phyloP scores from a whole-genome alignment of 2,797 vertebrate genomes.

The Rhynchonycteris naso region DNA sequence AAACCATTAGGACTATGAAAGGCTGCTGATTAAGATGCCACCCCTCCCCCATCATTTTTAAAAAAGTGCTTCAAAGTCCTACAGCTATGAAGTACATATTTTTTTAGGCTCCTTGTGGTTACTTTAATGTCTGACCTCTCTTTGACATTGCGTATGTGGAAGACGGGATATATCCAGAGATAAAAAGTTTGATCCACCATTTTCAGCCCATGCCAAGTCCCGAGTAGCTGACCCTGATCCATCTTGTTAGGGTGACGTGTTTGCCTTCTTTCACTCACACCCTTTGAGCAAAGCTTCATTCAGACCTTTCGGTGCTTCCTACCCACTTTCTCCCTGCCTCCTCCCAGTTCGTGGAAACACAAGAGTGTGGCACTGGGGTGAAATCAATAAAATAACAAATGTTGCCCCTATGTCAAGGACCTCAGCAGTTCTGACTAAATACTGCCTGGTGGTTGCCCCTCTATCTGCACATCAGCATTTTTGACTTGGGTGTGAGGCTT shows the following conservation, averaged over 20 bases:
- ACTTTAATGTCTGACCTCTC: constrained; percentile 76
- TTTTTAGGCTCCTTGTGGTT: constrained; percentile 68
- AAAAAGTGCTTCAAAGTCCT: constrained; percentile 71
- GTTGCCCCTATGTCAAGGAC: neutral
- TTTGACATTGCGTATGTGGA: constrained; percentile 54
- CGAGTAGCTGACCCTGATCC: constrained; percentile 70
- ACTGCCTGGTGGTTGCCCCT: neutral
- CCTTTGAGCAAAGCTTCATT: neutral
- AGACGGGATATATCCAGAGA: constrained; percentile 69
- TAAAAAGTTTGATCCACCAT: constrained; percentile 67
- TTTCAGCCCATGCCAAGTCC: constrained; percentile 69
- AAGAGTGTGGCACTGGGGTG: too few species aligned
- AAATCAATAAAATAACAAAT: neutral
- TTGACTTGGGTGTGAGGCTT: neutral
- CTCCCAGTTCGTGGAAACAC: neutral
- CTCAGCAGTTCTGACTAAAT: neutral
- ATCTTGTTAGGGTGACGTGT: constrained; percentile 69
- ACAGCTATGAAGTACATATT: constrained; percentile 60
- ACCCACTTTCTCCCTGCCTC: neutral
- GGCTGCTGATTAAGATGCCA: constrained; percentile 62
- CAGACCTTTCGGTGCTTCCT: neutral
- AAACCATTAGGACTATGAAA: constrained; percentile 67
- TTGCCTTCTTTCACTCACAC: constrained; percentile 58
- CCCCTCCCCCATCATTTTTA: constrained; percentile 59
- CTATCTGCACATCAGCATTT: neutral